Evolutionary conservation across 2,888 invertebrate genomes (phyloP), one percentile per base, ranked within the genome.

Genomic region (Leucophenga montana): DNA sequence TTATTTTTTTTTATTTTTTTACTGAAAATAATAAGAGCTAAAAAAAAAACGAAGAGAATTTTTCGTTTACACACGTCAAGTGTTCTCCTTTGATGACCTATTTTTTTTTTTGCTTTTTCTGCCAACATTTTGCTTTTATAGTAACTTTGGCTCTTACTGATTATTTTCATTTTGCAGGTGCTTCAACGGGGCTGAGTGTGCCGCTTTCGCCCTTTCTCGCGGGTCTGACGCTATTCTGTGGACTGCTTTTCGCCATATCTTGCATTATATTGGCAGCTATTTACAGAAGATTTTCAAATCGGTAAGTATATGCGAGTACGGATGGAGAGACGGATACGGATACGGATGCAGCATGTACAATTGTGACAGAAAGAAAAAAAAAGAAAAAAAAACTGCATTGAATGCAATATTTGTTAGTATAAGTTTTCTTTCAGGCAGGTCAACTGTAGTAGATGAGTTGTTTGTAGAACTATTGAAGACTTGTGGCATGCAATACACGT

Each of bases 151-250:
- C n/a, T 31, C 27, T 22, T 64, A n/a, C 46, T 20, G 48, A 64
- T 64, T 27, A 3, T 27, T 27, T 27, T 2, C 4, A 4, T 33
- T 59, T 59, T 59, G 27, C 89, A 94, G 94, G 93, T 80, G 91
- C 92, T 82, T 90, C 91, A 18, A 89, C 90, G 39, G 91, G 91
- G 71, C 91, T 91, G 77, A 89, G 91, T 8, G 90, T 94, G 73
- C 92, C 93, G 14, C 90, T 95, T 83, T 95, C 94, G 75, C 95
- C 95, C 14, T 91, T 95, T 68, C 90, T 95, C 71, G 92, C 95
- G 8, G 94, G 94, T 1, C 90, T 95, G 77, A 92, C 95, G 69
- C 93, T 94, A 8, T 93, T 93, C 85, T 94, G 94, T 20, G 94
- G 94, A 3, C 90, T 94, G 65, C 89, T 95, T 67, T 93, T 94